Evolutionary conservation across 2,888 invertebrate genomes (phyloP).

Genomic region (Callinectes sapidus): DNA sequence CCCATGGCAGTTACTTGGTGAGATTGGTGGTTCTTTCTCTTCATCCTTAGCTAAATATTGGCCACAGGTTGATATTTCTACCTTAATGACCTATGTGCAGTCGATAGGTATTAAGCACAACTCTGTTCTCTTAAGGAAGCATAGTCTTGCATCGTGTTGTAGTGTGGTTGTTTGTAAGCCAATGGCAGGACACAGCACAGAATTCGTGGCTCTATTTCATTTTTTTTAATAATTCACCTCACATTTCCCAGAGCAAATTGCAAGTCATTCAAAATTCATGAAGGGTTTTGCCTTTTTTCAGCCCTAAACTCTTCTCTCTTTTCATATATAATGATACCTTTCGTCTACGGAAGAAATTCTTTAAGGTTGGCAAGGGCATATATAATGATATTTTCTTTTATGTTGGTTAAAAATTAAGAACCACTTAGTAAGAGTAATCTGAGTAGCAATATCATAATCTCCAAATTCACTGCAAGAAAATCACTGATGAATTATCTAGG

Average conservation of each 20-base stretch:
- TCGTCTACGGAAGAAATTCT: too few relatives aligned
- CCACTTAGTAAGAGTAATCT: not conserved
- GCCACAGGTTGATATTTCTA: too few relatives aligned
- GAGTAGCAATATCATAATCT: not conserved
- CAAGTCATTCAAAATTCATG: not conserved
- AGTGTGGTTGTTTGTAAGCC: not conserved
- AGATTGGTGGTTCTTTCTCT: too few relatives aligned
- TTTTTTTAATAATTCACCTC: not conserved
- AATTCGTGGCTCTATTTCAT: not conserved
- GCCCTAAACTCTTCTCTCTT: not conserved
- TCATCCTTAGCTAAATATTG: too few relatives aligned
- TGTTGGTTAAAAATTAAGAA: too few relatives aligned
- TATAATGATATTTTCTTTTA: too few relatives aligned
- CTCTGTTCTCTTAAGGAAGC: too few relatives aligned
- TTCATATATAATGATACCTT: not conserved
- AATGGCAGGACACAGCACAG: not conserved
- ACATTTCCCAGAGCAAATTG: not conserved
- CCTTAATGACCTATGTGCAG: too few relatives aligned
- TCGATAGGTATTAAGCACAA: too few relatives aligned
- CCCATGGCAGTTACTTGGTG: too few relatives aligned
- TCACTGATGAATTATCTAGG: not conserved
- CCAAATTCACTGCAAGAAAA: not conserved
- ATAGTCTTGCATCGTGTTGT: not conserved
- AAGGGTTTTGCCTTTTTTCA: not conserved
- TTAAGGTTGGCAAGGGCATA: too few relatives aligned